Conservation (phyloP, 37 sponge, comb jelly and placozoan species). For the Beroe ovata region DNA sequence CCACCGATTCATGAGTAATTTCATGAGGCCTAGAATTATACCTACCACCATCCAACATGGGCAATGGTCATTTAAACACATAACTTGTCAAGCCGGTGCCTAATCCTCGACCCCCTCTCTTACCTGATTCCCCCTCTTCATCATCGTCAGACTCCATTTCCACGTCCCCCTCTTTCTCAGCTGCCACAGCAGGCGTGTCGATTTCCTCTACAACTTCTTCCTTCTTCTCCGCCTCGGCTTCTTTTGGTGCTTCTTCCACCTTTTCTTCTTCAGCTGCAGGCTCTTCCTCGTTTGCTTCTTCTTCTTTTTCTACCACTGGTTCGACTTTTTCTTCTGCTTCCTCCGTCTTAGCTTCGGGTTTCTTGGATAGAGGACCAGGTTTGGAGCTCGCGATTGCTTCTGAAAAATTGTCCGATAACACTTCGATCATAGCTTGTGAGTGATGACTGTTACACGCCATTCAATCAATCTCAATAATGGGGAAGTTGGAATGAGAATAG, state of each 20-base stretch:
- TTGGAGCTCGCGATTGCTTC: slow-evolving; percentile 27
- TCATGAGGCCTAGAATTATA: too few species aligned
- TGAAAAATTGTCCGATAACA: too few species aligned
- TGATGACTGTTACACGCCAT: too few species aligned
- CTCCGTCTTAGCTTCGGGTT: background rate
- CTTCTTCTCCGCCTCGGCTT: slow-evolving; percentile 23
- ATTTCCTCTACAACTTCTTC: slow-evolving; percentile 33
- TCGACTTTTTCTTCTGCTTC: background rate
- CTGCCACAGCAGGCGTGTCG: slow-evolving; percentile 29
- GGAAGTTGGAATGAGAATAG: background rate
- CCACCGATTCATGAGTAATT: too few species aligned
- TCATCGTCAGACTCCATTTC: slow-evolving; percentile 50
- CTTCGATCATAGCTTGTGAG: too few species aligned
- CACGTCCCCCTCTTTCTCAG: background rate
- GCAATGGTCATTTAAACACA: too few species aligned
- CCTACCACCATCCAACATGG: too few species aligned
- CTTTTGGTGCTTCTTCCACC: background rate
- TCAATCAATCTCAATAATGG: background rate
- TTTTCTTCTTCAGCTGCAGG: background rate
- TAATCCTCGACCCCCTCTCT: too few species aligned
- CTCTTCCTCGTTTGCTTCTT: background rate
- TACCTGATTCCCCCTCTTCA: slow-evolving; percentile 66
- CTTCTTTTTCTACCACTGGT: background rate
- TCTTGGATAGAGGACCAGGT: slow-evolving; percentile 46
- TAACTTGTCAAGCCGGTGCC: too few species aligned